Conservation (phyloP, 2,113 vertebrate genomes). For the Electrona antarctica region DNA sequence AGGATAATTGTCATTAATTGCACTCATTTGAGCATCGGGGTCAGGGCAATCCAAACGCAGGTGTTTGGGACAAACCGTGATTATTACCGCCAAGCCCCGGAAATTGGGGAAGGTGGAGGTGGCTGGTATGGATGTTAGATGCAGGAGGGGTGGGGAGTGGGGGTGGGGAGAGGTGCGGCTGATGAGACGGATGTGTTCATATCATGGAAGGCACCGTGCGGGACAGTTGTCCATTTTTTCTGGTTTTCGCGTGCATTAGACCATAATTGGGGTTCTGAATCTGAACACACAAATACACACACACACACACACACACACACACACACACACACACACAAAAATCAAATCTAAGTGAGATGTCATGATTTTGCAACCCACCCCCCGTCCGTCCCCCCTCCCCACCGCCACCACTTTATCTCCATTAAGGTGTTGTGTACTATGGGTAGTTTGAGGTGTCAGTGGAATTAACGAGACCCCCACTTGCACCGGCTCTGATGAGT, state of each 20-base stretch:
- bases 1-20: conserved; percentile 88
- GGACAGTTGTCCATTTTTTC: conserved; percentile 77
- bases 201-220: conserved; percentile 52
- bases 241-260: conserved; percentile 76
- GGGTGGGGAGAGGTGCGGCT: conserved; percentile 33
- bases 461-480: conserved; percentile 57
- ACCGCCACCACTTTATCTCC: conserved; percentile 52
- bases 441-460: conserved; percentile 30
- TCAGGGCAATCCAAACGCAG: conserved; percentile 82
- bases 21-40: conserved; percentile 80
- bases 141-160: too few relatives aligned
- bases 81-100: conserved; percentile 67
- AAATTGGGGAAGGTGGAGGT: too few relatives aligned
- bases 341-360: conserved; percentile 26
- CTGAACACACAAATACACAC: too few relatives aligned
- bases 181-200: conserved; percentile 72
- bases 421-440: conserved; percentile 46
- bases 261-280: conserved; percentile 68
- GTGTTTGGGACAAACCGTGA: conserved; percentile 81
- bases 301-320: too few relatives aligned
- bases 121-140: too few relatives aligned
- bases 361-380: conserved; percentile 43
- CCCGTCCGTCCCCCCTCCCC: too few relatives aligned
- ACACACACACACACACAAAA: too few relatives aligned
- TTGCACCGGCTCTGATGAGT: conserved; percentile 45